phyloP scores from a whole-genome alignment of 1,140 invertebrate species.

The Hetaerina americana region DNA sequence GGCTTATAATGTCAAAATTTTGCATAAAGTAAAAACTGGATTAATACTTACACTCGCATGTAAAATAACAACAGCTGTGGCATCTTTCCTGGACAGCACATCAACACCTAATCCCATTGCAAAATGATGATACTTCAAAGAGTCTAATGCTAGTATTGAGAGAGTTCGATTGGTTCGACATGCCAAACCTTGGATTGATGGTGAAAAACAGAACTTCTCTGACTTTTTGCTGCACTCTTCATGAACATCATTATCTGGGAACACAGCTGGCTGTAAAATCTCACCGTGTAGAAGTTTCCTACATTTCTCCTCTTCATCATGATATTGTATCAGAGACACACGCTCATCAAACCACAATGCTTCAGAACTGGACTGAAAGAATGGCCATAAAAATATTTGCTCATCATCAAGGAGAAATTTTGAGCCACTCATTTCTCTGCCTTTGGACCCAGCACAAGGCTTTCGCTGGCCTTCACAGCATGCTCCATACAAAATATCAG shows the following conservation, averaged over 20 bases:
- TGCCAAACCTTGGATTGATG: conserved; percentile 25
- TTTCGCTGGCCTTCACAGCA: not conserved
- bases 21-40: too few relatives aligned
- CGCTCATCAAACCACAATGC: not conserved
- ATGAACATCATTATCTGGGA: conserved; percentile 17
- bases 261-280: conserved; percentile 26
- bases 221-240: conserved; percentile 10
- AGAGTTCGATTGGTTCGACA: conserved; percentile 52
- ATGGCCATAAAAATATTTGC: not conserved
- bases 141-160: conserved; percentile 56
- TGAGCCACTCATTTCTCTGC: too few relatives aligned
- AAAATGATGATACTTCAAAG: conserved; percentile 51
- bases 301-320: conserved; percentile 21
- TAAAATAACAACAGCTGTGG: conserved; percentile 54
- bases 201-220: conserved; percentile 19
- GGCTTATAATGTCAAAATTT: too few relatives aligned
- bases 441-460: not conserved
- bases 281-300: conserved; percentile 26
- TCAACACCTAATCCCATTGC: conserved; percentile 57
- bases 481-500: not conserved
- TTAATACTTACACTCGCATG: conserved; percentile 49
- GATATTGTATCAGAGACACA: not conserved
- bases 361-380: not conserved
- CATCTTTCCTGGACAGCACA: conserved; percentile 40
- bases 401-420: not conserved